phyloP scores from a whole-genome alignment of 2,113 vertebrate species.

The Salvelinus sp. region DNA sequence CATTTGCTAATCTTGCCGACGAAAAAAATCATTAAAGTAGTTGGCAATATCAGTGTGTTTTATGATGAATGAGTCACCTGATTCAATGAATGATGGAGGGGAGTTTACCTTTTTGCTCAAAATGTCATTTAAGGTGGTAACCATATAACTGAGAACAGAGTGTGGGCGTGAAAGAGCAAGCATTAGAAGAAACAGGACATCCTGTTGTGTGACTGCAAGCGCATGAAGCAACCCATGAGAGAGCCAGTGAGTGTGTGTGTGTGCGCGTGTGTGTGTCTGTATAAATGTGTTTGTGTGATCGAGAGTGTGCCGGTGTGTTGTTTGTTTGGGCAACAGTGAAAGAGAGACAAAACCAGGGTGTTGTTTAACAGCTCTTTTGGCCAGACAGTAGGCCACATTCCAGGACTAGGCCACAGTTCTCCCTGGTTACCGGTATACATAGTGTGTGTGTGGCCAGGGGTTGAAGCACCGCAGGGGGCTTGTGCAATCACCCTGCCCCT shows the following conservation, averaged over 20 bases:
- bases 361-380: conserved; percentile 63
- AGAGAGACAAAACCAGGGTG: conserved; percentile 63
- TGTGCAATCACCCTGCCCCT: conserved; percentile 57
- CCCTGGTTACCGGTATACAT: conserved; percentile 56
- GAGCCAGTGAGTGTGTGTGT: conserved; percentile 5
- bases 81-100: no score
- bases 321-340: conserved; percentile 60
- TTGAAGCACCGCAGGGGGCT: conserved; percentile 55
- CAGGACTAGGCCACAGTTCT: conserved; percentile 47
- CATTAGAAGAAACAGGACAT: neutral
- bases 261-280: conserved; percentile 10
- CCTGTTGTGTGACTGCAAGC: no score
- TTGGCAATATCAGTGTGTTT: no score
- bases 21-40: no score
- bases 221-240: no score
- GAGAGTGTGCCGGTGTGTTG: conserved; percentile 55
- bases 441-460: conserved; percentile 70
- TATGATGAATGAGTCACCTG: no score
- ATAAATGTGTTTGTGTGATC: neutral
- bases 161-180: no score
- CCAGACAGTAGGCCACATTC: conserved; percentile 75
- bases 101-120: no score
- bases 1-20: no score
- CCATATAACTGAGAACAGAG: no score
- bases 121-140: conserved; percentile 47